Evolutionary conservation across 2,888 invertebrate species (phyloP), one percentile per base, ranked within the genome.

Genomic region (Drosophila meridiana): DNA sequence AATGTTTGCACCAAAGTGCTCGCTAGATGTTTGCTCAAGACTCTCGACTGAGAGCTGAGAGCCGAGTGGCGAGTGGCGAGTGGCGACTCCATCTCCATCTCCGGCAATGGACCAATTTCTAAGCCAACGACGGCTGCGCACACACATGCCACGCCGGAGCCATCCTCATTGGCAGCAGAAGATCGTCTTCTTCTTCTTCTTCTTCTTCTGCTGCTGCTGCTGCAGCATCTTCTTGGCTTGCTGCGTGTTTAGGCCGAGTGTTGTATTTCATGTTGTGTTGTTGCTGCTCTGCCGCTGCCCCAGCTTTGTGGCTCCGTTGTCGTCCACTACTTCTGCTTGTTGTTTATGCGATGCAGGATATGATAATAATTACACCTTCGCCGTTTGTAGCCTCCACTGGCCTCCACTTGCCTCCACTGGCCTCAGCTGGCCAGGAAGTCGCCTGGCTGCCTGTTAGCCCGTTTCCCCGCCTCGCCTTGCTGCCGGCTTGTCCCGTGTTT

Each of bases 311-410:
- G 57, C 57, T 58, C 8, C 57, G 57, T 80, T 78, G 87, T 84
- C 78, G 84, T 87, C 84, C 83, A 81, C 90, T 77, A 90, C 89
- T 90, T 89, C 68, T 77, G 87, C 89, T 87, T 84, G 87, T 89
- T 86, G 89, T 85, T 90, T 83, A 82, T 90, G 88, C 87, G 91
- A 91, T 91, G 90, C 90, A 91, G 91, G 90, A 90, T 91, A 88
- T 90, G 91, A 91, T 91, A 92, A 92, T 91, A 91, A 92, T 90
- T 90, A 90, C 91, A 91, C 85, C 91, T 90, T 91, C 89, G 83
- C 88, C 78, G 85, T 90, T 89, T 88, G 84, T 82, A 55, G 83
- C 79, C 71, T 60, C 73, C 59, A 75, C 62, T n/a, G 52, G 52
- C 45, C 64, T 43, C 34, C 61, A 53, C 53, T 48, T 30, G 67